phyloP scores from a whole-genome alignment of 2,888 invertebrate species.

The Antitype chi region DNA sequence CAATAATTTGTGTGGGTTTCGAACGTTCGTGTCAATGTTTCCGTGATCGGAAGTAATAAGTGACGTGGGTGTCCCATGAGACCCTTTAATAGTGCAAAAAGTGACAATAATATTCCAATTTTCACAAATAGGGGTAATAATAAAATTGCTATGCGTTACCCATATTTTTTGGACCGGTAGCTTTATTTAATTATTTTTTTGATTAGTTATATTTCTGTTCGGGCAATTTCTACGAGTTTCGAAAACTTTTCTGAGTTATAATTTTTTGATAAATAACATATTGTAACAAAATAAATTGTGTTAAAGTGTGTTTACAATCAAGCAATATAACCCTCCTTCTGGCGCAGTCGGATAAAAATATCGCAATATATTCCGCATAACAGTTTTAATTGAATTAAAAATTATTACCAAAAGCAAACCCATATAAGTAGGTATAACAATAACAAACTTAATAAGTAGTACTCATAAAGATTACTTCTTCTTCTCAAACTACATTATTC shows the following conservation, averaged over 20 bases:
- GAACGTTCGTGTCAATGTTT: constrained; percentile 67
- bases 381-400: constrained; percentile 28
- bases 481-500: constrained; percentile 53
- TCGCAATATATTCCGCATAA: too few relatives aligned
- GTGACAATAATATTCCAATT: constrained; percentile 74
- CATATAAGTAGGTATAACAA: constrained; percentile 27
- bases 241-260: background rate
- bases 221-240: too few relatives aligned
- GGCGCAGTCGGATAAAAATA: background rate
- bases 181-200: constrained; percentile 5
- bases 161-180: constrained; percentile 21
- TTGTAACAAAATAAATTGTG: background rate
- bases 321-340: background rate
- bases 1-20: constrained; percentile 69
- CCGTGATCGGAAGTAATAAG: constrained; percentile 85
- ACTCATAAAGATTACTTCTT: constrained; percentile 58
- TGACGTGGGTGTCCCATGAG: constrained; percentile 71
- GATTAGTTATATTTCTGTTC: background rate
- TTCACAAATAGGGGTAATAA: constrained; percentile 55
- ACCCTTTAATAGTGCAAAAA: constrained; percentile 70
- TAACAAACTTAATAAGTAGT: constrained; percentile 46
- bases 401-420: constrained; percentile 32
- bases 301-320: background rate
- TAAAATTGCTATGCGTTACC: constrained; percentile 59
- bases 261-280: background rate